Base-by-base conservation (phyloP, 2,113 vertebrate species). In the Craseonycteris thonglongyai region DNA sequence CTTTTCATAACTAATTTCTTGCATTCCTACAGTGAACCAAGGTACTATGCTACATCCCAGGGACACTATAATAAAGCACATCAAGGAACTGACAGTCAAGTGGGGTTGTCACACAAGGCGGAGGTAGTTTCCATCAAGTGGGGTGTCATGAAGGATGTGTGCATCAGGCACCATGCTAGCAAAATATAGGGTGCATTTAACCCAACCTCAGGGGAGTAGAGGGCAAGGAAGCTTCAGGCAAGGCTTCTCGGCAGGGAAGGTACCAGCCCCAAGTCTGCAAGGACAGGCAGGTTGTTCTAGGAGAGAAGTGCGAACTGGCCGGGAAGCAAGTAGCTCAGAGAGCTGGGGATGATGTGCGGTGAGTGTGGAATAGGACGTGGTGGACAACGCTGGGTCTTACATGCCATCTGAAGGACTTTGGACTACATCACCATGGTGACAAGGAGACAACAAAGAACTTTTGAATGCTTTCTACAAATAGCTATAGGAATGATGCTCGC, bases 291-390 rank as follows among this genome's bases (percentile, higher is more conserved):
- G 2, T 22, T 7, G 1, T 35, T 80, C 24, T 8, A 33, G 66
- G 42, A 15, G 30, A n/a, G 12, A 30, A 12, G 6, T 40, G 30
- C 35, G 19, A 3, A 33, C 35, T 7, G 40, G 2, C 18, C 33
- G 15, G 21, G 18, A 40, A 26, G 54, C 45, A 47, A 35, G n/a
- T 33, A 42, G 49, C 26, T 76, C 11, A 3, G 3, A 18, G 28
- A 0, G 0, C 15, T 28, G 18, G 28, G 21, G 56, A 19, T 7
- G 49, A 68, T 9, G 6, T 0, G 40, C n/a, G 16, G 16, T 1
- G 9, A 42, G 24, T 49, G 16, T 3, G 33, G 19, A 58, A 11
- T 2, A 66, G 42, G 80, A 22, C 11, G 3, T 6, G 1, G 26
- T 54, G 58, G 58, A 16, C n/a, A 30, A 6, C 4, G 0, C 10